phyloP scores from a whole-genome alignment of 2,113 vertebrate genomes.

The Elgaria multicarinata region DNA sequence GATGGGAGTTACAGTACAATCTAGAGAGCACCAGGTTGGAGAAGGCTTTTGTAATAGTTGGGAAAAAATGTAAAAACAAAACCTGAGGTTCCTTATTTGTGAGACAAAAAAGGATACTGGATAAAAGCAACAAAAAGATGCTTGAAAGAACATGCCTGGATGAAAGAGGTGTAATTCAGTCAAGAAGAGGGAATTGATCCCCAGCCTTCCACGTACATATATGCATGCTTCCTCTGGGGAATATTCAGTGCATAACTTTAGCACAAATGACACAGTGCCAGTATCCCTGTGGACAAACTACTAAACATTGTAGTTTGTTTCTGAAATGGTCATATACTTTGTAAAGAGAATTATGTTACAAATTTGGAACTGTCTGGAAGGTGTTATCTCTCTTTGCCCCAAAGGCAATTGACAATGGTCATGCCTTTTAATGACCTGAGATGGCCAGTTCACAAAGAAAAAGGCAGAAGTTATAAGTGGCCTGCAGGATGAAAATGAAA shows the following conservation, averaged over 20 bases:
- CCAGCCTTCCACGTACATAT: neutral
- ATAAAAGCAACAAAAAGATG: neutral
- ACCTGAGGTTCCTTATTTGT: neutral
- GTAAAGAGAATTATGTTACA: neutral
- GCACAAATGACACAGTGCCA: neutral
- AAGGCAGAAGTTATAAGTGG: neutral
- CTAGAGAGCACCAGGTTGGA: too few relatives aligned
- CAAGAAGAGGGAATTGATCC: neutral
- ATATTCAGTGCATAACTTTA: neutral
- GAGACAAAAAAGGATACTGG: neutral
- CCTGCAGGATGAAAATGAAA: neutral
- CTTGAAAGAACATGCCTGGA: neutral
- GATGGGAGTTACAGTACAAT: too few relatives aligned
- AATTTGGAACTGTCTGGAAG: neutral
- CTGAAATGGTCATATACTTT: neutral
- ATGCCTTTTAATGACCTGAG: neutral
- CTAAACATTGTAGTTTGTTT: neutral
- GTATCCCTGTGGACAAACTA: neutral
- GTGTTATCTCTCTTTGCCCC: neutral
- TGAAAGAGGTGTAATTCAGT: neutral
- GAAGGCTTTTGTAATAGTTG: too few relatives aligned
- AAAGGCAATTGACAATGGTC: neutral
- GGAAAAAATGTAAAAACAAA: too few relatives aligned
- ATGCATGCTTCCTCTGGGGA: neutral
- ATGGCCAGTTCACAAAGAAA: neutral